Conservation (phyloP, 2,888 invertebrate species). For the Drosophila niveifrons region DNA sequence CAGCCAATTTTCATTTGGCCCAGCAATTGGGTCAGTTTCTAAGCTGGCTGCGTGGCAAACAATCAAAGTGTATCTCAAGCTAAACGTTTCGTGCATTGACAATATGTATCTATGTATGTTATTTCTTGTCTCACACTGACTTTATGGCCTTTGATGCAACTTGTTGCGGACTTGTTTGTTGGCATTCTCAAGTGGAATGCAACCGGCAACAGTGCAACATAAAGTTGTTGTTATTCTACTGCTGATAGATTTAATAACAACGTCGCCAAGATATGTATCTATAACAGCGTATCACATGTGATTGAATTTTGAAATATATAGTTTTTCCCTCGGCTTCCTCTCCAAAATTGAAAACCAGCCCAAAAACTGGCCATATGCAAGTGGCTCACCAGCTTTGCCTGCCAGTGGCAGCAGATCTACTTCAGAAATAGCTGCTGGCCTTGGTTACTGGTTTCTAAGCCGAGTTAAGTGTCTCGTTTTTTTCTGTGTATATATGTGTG, state of each 20-base stretch:
- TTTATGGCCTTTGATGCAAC: conserved; percentile 75
- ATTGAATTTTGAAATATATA: conserved; percentile 10
- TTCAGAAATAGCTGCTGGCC: conserved; percentile 70
- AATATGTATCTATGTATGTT: conserved; percentile 35
- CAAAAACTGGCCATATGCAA: conserved; percentile 29
- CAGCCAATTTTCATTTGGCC: conserved; percentile 35
- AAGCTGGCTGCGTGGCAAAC: conserved; percentile 41
- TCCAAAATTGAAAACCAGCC: conserved; percentile 11
- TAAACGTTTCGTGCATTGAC: conserved; percentile 56
- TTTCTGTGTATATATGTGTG: conserved; percentile 22
- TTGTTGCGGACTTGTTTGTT: conserved; percentile 67
- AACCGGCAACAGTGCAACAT: conserved; percentile 45
- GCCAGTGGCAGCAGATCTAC: conserved; percentile 48
- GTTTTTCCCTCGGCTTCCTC: conserved; percentile 10
- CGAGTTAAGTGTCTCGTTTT: conserved; percentile 49
- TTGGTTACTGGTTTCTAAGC: conserved; percentile 75
- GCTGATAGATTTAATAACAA: conserved; percentile 17
- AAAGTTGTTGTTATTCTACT: conserved; percentile 46
- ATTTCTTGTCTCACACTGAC: conserved; percentile 34
- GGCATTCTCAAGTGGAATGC: conserved; percentile 61
- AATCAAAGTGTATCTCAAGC: conserved; percentile 40
- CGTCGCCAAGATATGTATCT: neutral
- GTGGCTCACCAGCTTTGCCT: conserved; percentile 24
- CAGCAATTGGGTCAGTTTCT: conserved; percentile 61
- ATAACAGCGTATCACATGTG: conserved; percentile 1